A percentile compares a stretch with the other conserved stretches of the same genome.
Evolutionary conservation across 2,797 vertebrate genomes (phyloP).

Genomic region (Pangasius mekongensis): DNA sequence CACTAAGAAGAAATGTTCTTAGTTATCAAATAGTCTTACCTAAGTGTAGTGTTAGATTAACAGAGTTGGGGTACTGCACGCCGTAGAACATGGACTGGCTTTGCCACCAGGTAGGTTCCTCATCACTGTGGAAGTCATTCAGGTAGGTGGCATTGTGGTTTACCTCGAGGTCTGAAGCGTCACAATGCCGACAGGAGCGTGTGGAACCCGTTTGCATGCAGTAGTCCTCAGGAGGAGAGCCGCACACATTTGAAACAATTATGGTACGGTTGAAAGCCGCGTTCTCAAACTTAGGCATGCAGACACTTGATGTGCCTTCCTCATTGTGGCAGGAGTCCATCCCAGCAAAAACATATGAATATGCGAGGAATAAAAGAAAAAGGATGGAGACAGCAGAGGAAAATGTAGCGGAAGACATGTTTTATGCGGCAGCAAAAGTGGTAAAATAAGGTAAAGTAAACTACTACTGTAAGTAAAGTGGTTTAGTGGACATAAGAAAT

Average conservation of each 20-base stretch:
- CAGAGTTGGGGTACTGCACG: constrained; percentile 86
- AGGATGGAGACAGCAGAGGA: constrained; percentile 45
- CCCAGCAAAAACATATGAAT: constrained; percentile 57
- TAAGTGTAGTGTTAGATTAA: constrained; percentile 87
- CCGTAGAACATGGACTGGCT: constrained; percentile 93
- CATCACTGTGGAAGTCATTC: constrained; percentile 90
- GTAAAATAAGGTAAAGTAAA: not conserved
- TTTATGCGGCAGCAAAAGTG: constrained; percentile 3
- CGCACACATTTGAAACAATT: constrained; percentile 82
- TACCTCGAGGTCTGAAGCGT: constrained; percentile 67
- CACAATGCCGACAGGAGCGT: constrained; percentile 81
- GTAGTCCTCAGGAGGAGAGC: constrained; percentile 85
- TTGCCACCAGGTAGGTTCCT: constrained; percentile 95
- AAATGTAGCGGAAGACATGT: constrained; percentile 54
- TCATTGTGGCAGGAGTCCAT: constrained; percentile 82
- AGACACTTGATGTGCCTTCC: constrained; percentile 75
- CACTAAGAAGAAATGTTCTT: not conserved
- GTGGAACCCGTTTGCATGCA: constrained; percentile 88
- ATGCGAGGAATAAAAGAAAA: constrained; percentile 59
- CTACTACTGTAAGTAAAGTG: not conserved
- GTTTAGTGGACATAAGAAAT: not conserved
- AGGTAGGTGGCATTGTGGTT: constrained; percentile 85
- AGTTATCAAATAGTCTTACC: constrained; percentile 76
- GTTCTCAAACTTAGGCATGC: constrained; percentile 91
- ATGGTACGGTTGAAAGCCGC: constrained; percentile 81